Conservation (phyloP, 2,113 vertebrate species). For the Vanacampus margaritifer region DNA sequence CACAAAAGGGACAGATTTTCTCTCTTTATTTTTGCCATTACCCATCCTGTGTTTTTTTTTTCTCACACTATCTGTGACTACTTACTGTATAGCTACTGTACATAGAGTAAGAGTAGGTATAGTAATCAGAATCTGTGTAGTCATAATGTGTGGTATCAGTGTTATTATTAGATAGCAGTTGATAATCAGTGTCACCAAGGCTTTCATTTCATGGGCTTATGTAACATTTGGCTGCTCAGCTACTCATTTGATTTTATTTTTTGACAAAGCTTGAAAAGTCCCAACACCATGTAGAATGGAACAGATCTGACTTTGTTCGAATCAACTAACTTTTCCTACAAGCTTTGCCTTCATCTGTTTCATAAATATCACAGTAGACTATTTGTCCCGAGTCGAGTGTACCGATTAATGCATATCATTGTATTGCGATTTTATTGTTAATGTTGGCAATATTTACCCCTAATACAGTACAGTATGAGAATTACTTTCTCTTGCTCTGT, state of each 20-base stretch:
- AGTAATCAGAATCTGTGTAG: background rate
- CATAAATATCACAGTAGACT: too few relatives aligned
- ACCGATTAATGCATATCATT: too few relatives aligned
- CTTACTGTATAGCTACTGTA: background rate
- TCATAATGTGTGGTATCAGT: constrained; percentile 2
- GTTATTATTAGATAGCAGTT: background rate
- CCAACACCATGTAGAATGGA: background rate
- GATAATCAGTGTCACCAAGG: background rate
- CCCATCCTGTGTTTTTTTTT: background rate
- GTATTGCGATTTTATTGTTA: too few relatives aligned
- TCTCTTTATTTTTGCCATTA: background rate
- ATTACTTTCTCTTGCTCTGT: too few relatives aligned
- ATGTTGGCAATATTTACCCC: too few relatives aligned
- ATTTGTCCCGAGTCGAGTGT: too few relatives aligned
- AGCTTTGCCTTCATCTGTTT: too few relatives aligned
- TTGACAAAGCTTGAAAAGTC: background rate
- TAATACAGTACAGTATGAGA: too few relatives aligned
- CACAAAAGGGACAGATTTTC: background rate
- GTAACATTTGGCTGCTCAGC: background rate
- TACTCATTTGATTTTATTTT: background rate
- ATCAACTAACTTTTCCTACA: too few relatives aligned
- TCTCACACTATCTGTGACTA: background rate
- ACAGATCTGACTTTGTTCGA: too few relatives aligned
- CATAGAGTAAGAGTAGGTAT: background rate
- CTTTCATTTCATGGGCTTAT: background rate